Percentiles rank a stretch among this genome's conserved stretches.
phyloP scores from a whole-genome alignment of 2,113 vertebrate genomes.

The Carollia perspicillata region DNA sequence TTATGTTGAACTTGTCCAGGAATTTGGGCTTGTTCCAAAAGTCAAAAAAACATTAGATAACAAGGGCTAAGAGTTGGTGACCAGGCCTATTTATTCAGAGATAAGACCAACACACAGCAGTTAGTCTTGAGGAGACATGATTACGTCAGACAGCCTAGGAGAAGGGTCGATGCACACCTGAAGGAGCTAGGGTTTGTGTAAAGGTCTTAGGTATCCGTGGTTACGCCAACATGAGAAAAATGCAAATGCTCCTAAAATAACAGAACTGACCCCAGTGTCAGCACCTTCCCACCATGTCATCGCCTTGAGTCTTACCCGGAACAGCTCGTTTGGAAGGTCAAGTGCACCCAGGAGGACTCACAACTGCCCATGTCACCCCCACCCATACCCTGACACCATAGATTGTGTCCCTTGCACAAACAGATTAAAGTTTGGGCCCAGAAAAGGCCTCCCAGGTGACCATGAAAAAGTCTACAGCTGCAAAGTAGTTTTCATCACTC shows the following conservation, averaged over 20 bases:
- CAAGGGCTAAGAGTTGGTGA: background rate
- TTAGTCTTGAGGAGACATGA: background rate
- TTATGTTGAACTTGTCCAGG: background rate
- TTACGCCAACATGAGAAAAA: background rate
- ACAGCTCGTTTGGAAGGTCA: background rate
- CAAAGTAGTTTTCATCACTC: background rate
- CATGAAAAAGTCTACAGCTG: background rate
- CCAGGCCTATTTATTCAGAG: background rate
- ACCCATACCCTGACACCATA: background rate
- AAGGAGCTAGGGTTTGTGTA: background rate
- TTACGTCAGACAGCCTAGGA: background rate
- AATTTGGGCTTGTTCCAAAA: background rate
- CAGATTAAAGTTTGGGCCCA: background rate
- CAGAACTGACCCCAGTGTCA: background rate
- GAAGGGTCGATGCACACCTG: background rate
- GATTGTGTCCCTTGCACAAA: background rate
- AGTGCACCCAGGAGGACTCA: background rate
- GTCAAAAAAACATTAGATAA: background rate
- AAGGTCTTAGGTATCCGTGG: background rate
- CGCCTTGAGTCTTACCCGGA: background rate
- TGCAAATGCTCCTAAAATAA: background rate
- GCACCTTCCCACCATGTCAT: background rate
- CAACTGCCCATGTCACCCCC: background rate
- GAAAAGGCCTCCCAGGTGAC: background rate
- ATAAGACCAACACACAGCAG: background rate